Percentiles rank a stretch among this genome's conserved stretches.
These are phyloP conservation scores for Cyclina sinensis DNA, from an alignment of 1,140 invertebrate species.

Conservation along the genomic window DNA sequence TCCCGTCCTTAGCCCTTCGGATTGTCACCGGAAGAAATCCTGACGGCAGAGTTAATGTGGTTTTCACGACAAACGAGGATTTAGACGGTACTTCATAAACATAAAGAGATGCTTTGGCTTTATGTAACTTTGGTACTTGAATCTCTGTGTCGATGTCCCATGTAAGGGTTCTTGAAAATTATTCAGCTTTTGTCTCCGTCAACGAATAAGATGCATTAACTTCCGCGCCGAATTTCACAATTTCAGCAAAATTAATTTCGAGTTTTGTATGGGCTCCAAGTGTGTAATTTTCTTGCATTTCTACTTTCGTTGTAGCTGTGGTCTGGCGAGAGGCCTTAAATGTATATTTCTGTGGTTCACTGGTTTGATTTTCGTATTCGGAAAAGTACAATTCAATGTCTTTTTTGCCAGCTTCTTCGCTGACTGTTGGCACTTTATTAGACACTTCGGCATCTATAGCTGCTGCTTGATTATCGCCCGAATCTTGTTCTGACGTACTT, in stretches of 20 bases:
- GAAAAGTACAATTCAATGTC: constrained; percentile 54
- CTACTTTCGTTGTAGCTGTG: constrained; percentile 28
- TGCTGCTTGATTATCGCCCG: neutral
- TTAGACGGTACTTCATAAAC: constrained; percentile 42
- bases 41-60: constrained; percentile 33
- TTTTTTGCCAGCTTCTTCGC: neutral
- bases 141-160: constrained; percentile 65
- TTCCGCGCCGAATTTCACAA: constrained; percentile 51
- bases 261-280: constrained; percentile 60
- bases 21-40: constrained; percentile 38
- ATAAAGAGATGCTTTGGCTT: constrained; percentile 45
- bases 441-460: neutral
- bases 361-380: constrained; percentile 63
- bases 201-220: constrained; percentile 45
- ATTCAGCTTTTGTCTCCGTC: constrained; percentile 56
- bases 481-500: neutral
- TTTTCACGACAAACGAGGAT: constrained; percentile 50
- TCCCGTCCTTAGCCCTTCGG: constrained; percentile 44
- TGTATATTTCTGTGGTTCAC: constrained; percentile 41
- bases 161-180: constrained; percentile 39
- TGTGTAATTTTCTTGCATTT: constrained; percentile 68
- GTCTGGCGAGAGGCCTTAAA: constrained; percentile 53
- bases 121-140: constrained; percentile 32
- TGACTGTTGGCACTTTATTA: neutral
- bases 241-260: constrained; percentile 41